Base-by-base conservation (phyloP, 2,888 invertebrate species). In the Parascotia fuliginaria region DNA sequence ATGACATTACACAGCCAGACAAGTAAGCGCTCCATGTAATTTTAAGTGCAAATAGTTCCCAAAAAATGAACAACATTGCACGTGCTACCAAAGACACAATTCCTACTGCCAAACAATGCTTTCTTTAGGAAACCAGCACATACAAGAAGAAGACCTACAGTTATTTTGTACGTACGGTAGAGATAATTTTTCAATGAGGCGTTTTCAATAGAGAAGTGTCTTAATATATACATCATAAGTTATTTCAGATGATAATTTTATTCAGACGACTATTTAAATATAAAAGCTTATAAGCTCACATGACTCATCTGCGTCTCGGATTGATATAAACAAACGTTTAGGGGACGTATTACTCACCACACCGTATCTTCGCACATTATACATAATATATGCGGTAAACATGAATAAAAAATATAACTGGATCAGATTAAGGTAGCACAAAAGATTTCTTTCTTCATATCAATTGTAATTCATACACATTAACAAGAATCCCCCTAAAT, bases 331-430 rank as follows among this genome's bases (percentile, higher is more conserved):
- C 32, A 75, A 79, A 79, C 79, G 75, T 80, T 81, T 77, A 72
- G 67, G 75, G 73, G 75, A 72, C 74, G 73, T 75, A 78, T 76
- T 76, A 65, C 71, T 65, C 60, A 65, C 72, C 71, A 69, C 54
- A 31, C 31, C 19, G 5, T 63, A 65, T 66, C 67, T 74, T 71
- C 71, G 74, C 70, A 60, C 62, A 62, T 70, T 51, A n/a, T n/a
- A n/a, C 14, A 37, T 12, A 38, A 31, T 59, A 52, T 56, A 78
- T 81, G 83, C 68, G 87, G 87, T 87, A 81, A 83, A 81, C 79
- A 82, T 58, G 76, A 78, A 87, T 84, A 83, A 87, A 71, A 72
- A 72, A 74, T 37, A 73, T 79, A 85, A 88, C 84, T 81, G 83
- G 83, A 83, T 85, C 84, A 82, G 77, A 81, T 81, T 78, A 77